phyloP scores from a whole-genome alignment of 2,888 invertebrate species.

The Periphyllus acericola region DNA sequence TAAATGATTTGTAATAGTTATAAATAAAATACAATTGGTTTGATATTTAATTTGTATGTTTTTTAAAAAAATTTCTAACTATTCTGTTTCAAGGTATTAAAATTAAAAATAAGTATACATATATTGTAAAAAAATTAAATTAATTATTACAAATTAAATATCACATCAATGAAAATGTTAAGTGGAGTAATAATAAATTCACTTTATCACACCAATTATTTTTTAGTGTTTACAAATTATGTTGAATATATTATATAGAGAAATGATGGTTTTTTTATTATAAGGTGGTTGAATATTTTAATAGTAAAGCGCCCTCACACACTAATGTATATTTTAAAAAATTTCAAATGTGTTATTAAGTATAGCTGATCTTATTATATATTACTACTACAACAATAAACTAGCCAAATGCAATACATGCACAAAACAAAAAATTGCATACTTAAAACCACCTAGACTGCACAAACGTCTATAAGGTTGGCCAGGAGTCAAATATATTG shows the following conservation, averaged over 20 bases:
- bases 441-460: neutral
- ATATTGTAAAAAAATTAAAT: too few relatives aligned
- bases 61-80: too few relatives aligned
- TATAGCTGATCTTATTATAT: conserved; percentile 1
- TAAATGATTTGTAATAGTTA: too few relatives aligned
- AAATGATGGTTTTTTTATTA: neutral
- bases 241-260: neutral
- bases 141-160: too few relatives aligned
- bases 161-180: too few relatives aligned
- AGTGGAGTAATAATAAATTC: too few relatives aligned
- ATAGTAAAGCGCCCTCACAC: conserved; percentile 21
- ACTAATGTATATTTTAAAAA: neutral
- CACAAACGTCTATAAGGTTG: neutral
- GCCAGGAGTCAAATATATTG: neutral
- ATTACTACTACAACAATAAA: conserved; percentile 26
- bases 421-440: conserved; percentile 34
- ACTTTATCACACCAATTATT: neutral
- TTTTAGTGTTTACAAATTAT: neutral
- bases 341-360: neutral
- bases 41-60: too few relatives aligned
- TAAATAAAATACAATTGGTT: too few relatives aligned
- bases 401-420: conserved; percentile 49
- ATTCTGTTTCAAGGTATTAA: too few relatives aligned
- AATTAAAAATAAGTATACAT: too few relatives aligned
- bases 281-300: neutral